A percentile compares a stretch with the other conserved stretches of the same genome.
phyloP scores from a whole-genome alignment of 1,140 invertebrate genomes.

The Ceratina australensis region DNA sequence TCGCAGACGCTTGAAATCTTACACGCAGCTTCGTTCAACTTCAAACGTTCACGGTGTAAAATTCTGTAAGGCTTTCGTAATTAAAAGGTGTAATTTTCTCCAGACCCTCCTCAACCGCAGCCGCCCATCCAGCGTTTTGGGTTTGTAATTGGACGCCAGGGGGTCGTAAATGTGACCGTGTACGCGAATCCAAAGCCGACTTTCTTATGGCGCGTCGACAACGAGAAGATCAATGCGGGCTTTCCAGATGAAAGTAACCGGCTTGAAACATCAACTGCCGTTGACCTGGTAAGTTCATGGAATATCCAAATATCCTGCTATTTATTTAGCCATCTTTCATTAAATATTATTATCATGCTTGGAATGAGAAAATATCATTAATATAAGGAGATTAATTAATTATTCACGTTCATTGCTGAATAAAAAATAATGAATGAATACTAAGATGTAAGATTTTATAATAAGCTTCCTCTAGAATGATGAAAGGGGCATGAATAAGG shows the following conservation, averaged over 20 bases:
- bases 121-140: slow-evolving; percentile 84
- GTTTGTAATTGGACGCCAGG: slow-evolving; percentile 84
- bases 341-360: too few relatives aligned
- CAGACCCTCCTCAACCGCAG: slow-evolving; percentile 83
- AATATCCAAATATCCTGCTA: background rate
- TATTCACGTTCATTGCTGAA: background rate
- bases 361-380: background rate
- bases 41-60: background rate
- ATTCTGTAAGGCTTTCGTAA: too few relatives aligned
- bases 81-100: background rate
- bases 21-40: background rate
- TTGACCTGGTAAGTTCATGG: slow-evolving; percentile 78
- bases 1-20: background rate
- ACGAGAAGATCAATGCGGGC: slow-evolving; percentile 81
- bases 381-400: background rate
- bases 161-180: slow-evolving; percentile 84
- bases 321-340: too few relatives aligned
- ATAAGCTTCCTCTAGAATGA: background rate
- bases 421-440: background rate
- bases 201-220: slow-evolving; percentile 84
- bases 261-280: slow-evolving; percentile 77
- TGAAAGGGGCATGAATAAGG: background rate
- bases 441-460: background rate
- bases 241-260: slow-evolving; percentile 77
- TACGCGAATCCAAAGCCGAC: slow-evolving; percentile 84